Evolutionary conservation across 2,113 vertebrate species (phyloP), one percentile per base, ranked within the genome.

Genomic region (Oncorhynchus mykiss): DNA sequence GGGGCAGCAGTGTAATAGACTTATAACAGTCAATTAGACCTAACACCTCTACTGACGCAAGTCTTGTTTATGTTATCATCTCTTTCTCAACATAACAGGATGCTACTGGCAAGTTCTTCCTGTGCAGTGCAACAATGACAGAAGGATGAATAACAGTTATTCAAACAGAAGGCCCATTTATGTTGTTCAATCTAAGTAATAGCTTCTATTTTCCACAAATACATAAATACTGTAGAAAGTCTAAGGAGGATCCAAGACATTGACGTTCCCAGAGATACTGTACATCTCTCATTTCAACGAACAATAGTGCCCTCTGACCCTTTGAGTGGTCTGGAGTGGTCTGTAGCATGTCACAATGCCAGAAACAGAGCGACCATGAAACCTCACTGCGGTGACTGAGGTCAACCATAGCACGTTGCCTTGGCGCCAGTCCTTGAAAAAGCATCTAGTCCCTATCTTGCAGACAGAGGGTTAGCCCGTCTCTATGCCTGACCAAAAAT

Each of bases 371-470:
- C 14, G 27, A 71, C 59, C 16, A 20, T 68, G 57, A 70, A 70
- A 67, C 31, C 51, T n/a, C 49, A 66, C 49, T 39, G 29, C 24
- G 66, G 70, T 67, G 18, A 66, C 25, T 16, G 70, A 39, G 70
- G 74, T 69, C 24, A n/a, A 49, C 49, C 27, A 29, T 49, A 14
- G 64, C 27, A 22, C 51, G 20, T 22, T n/a, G 22, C 27, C 57
- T 5, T 51, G 73, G 73, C 73, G 73, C 73, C 73, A 31, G 13
- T 11, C 31, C 31, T 45, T 60, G 59, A 9, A 11, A 62, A 62
- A 22, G 59, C 59, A 22, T 20, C 45, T 16, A 14, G 31, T 70
- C 9, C 20, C 68, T 51, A 9, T 57, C 20, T 34, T 39, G 13
- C 20, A 4, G 31, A 13, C 69, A 16, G 51, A 51, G 24, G 11